Conservation (phyloP, 2,888 invertebrate species). For the Himalopsyche kuldschensis region DNA sequence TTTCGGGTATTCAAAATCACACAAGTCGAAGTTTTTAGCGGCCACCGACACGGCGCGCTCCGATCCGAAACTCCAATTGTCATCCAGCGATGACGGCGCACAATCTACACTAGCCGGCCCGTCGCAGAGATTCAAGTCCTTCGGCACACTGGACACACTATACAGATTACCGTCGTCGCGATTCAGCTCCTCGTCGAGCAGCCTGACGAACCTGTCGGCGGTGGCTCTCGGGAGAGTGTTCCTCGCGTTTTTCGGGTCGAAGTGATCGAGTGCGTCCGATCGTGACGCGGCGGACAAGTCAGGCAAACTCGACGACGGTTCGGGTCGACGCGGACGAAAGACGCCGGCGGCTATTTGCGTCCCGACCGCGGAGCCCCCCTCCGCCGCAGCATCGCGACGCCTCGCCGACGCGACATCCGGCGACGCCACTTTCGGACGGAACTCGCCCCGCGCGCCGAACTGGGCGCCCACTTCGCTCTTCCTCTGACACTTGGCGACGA, state of each 20-base stretch:
- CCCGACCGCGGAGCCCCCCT: constrained; percentile 1
- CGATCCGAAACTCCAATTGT: constrained; percentile 40
- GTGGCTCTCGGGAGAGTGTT: constrained; percentile 36
- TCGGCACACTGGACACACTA: constrained; percentile 63
- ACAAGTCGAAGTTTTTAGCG: constrained; percentile 50
- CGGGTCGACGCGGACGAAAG: constrained; percentile 11
- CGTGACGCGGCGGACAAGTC: constrained; percentile 51
- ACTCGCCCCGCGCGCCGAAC: constrained; percentile 37
- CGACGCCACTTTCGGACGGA: constrained; percentile 42
- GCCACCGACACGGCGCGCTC: constrained; percentile 44
- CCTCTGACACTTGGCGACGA: constrained; percentile 35
- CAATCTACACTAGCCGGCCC: constrained; percentile 47
- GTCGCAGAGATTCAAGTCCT: constrained; percentile 67
- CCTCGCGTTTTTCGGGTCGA: constrained; percentile 31
- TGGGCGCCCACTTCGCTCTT: constrained; percentile 39
- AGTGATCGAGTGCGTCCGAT: constrained; percentile 45
- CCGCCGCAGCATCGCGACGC: constrained; percentile 41
- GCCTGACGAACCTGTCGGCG: constrained; percentile 34
- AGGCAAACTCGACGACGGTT: constrained; percentile 45
- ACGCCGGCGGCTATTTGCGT: constrained; percentile 37
- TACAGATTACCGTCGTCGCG: constrained; percentile 43
- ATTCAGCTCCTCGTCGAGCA: constrained; percentile 32
- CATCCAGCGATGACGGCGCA: constrained; percentile 37
- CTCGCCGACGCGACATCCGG: constrained; percentile 42
- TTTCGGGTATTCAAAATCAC: constrained; percentile 42